Evolutionary conservation across 2,888 invertebrate genomes (phyloP).

Genomic region (Notodonta ziczac): DNA sequence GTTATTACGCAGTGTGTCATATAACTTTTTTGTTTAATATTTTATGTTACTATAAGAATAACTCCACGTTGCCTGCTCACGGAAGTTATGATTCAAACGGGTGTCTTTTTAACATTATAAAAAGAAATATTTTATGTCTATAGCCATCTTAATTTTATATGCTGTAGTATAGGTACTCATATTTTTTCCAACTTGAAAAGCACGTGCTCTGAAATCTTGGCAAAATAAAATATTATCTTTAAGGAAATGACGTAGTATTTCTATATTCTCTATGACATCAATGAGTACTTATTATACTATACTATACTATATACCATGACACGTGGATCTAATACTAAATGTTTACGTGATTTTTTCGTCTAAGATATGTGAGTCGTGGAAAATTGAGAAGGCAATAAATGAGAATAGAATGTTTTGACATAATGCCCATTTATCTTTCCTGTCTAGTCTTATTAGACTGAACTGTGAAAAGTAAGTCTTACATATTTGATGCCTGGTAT

Average conservation of each 20-base stretch:
- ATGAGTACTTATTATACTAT: neutral
- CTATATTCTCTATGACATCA: neutral
- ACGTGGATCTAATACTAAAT: neutral
- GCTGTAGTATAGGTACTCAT: neutral
- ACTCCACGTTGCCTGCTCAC: no score
- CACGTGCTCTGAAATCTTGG: neutral
- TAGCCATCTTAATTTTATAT: neutral
- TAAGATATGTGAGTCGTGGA: neutral
- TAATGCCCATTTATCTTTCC: constrained; percentile 20
- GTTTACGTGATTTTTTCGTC: neutral
- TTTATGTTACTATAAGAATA: no score
- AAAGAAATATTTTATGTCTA: neutral
- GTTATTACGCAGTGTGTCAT: no score
- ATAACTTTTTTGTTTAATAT: no score
- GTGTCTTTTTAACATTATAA: neutral
- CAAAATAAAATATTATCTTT: neutral
- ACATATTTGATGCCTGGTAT: neutral
- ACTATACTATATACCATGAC: neutral
- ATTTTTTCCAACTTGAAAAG: constrained; percentile 1
- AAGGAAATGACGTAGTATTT: neutral
- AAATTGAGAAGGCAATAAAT: neutral
- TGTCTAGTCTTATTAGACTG: neutral
- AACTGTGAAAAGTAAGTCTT: constrained; percentile 6
- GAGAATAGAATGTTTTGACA: constrained; percentile 10
- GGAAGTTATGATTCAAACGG: neutral